Percentiles rank a stretch among this genome's conserved stretches.
Conservation (phyloP, 2,888 invertebrate species). For the Petrolisthes manimaculis region DNA sequence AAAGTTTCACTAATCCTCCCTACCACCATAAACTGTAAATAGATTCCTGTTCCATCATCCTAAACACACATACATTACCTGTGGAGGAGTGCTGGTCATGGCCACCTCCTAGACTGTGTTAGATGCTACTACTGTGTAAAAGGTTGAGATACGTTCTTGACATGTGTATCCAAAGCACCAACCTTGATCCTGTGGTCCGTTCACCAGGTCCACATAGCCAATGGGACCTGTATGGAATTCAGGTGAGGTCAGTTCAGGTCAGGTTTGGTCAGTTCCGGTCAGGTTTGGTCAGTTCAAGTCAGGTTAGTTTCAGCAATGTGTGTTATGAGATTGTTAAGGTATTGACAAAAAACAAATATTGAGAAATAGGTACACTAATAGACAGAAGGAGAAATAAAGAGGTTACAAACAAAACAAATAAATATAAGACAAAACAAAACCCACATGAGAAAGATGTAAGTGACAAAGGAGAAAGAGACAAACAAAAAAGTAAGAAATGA, state of each 20-base stretch:
- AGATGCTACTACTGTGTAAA: conserved; percentile 53
- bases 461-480: neutral
- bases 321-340: neutral
- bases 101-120: conserved; percentile 42
- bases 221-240: conserved; percentile 23
- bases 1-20: neutral
- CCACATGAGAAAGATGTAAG: neutral
- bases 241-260: neutral
- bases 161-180: conserved; percentile 65
- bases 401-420: neutral
- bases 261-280: too few species aligned
- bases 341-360: neutral
- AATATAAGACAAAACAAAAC: neutral
- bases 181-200: conserved; percentile 60
- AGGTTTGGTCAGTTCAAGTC: neutral
- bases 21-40: neutral
- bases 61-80: conserved; percentile 13
- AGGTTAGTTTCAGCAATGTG: neutral
- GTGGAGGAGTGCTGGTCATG: conserved; percentile 62
- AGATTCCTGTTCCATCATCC: neutral
- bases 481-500: neutral
- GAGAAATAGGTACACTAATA: neutral
- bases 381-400: neutral
- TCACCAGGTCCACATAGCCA: conserved; percentile 59
- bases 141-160: conserved; percentile 62